phyloP scores from a whole-genome alignment of 2,797 vertebrate genomes.

The Halcyon smyrnensis region DNA sequence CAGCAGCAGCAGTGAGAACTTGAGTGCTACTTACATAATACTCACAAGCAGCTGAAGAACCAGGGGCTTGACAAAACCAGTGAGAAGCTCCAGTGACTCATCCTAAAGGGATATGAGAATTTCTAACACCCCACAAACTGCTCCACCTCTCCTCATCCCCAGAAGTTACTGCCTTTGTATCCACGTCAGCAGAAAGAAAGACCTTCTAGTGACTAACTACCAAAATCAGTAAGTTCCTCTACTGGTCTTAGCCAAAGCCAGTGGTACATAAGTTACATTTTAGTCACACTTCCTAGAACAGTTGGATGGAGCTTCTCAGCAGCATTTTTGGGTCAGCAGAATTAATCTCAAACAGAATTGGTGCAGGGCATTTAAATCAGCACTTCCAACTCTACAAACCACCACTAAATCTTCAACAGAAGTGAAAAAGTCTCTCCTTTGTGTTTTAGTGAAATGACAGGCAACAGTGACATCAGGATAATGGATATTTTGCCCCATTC shows the following conservation, averaged over 20 bases:
- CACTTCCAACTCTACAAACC: not conserved
- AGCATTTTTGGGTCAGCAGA: not conserved
- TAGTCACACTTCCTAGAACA: not conserved
- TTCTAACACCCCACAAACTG: not conserved
- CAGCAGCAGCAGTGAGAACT: not conserved
- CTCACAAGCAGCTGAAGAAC: not conserved
- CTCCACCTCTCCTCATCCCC: not conserved
- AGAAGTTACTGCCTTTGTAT: not conserved
- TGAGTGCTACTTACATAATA: not conserved
- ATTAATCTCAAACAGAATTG: not conserved
- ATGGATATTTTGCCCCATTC: not conserved
- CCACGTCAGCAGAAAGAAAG: not conserved
- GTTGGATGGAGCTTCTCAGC: not conserved
- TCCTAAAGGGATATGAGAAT: not conserved
- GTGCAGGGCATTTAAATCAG: accelerated
- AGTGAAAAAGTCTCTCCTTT: not conserved
- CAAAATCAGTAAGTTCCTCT: not conserved
- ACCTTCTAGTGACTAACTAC: not conserved
- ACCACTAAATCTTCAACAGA: not conserved
- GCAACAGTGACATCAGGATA: not conserved
- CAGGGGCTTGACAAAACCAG: not conserved
- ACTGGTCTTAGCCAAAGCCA: not conserved
- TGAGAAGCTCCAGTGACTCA: not conserved
- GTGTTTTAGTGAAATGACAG: not conserved
- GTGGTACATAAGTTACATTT: not conserved